Percentiles rank a stretch among this genome's conserved stretches.
Conservation (phyloP, 2,113 vertebrate species). For the Haliaeetus leucogaster region DNA sequence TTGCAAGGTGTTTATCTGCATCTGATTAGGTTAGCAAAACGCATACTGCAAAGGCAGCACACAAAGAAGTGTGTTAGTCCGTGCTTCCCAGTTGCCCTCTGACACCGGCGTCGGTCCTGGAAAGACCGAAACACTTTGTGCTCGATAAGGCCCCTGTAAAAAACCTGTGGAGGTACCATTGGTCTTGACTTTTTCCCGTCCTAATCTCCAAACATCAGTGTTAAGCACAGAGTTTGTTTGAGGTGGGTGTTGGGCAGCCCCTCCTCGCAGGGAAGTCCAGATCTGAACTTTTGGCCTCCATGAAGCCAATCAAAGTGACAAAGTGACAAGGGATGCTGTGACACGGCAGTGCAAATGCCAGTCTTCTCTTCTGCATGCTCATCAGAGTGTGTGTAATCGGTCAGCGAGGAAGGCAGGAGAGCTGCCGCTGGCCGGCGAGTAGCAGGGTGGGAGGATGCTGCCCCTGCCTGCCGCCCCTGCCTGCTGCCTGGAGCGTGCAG, state of each 20-base stretch:
- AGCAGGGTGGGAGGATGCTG: not conserved
- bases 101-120: not conserved
- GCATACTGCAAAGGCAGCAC: not conserved
- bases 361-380: not conserved
- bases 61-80: not conserved
- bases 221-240: not conserved
- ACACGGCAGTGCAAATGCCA: not conserved
- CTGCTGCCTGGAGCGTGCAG: fast-evolving
- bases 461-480: not conserved
- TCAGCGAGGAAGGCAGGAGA: not conserved
- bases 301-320: not conserved
- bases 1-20: slow-evolving; percentile 57
- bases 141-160: not conserved
- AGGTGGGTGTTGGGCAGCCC: not conserved
- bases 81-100: not conserved
- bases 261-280: not conserved
- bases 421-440: fast-evolving
- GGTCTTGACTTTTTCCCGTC: not conserved
- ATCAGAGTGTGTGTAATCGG: too few species aligned
- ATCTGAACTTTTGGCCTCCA: not conserved
- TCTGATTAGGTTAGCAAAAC: slow-evolving; percentile 30
- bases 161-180: not conserved
- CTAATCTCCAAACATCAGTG: not conserved
- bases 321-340: not conserved
- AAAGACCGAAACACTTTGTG: not conserved